Conservation (phyloP, 2,113 vertebrate genomes). For the Madoqua kirkii region DNA sequence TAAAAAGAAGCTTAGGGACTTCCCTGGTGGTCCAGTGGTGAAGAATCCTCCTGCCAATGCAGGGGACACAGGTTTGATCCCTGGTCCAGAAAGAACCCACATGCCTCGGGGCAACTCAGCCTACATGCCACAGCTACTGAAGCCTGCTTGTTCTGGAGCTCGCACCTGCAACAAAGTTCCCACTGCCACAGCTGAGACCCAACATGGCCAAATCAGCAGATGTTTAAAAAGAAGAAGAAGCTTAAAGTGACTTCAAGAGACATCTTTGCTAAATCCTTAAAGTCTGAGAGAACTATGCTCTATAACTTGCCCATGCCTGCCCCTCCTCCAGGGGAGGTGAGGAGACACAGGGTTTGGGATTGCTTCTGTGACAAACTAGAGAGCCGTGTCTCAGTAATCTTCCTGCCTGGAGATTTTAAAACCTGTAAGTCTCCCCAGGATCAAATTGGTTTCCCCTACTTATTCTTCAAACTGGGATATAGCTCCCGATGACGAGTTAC, state of each 20-base stretch:
- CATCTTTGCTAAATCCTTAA: neutral
- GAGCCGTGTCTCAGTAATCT: neutral
- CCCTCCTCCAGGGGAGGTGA: neutral
- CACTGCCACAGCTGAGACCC: neutral
- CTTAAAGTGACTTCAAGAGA: neutral
- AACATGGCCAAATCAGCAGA: neutral
- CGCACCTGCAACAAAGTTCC: rapidly evolving
- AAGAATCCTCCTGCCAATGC: neutral
- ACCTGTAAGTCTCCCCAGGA: neutral
- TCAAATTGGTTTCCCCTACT: neutral
- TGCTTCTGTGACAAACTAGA: neutral
- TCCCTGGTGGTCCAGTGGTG: neutral
- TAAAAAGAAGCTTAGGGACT: neutral
- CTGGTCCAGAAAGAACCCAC: neutral
- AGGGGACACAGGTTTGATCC: neutral
- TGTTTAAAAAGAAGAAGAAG: neutral
- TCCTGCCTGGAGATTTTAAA: neutral
- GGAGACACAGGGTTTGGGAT: neutral
- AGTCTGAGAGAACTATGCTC: neutral
- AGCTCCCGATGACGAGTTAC: neutral
- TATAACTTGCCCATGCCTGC: too few relatives aligned
- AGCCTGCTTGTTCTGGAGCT: neutral
- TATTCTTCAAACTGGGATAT: neutral
- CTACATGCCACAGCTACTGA: neutral
- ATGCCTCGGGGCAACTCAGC: neutral